Evolutionary conservation across 2,888 invertebrate genomes (phyloP).

Genomic region (Pyrrhosoma nymphula): DNA sequence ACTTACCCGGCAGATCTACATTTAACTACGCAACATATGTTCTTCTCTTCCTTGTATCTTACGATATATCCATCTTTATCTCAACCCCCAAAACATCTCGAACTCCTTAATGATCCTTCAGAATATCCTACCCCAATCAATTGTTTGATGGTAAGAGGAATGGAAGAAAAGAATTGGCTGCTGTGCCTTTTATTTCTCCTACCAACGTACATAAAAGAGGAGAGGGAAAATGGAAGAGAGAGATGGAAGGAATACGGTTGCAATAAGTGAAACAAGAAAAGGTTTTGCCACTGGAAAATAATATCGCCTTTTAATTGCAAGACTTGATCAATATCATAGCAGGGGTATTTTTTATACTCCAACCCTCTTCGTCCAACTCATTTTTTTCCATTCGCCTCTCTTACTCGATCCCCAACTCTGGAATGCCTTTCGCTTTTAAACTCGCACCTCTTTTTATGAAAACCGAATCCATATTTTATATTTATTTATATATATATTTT

Average conservation of each 20-base stretch:
- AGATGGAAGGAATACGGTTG: not conserved
- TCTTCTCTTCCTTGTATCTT: no score
- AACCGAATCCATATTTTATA: not conserved
- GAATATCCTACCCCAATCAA: not conserved
- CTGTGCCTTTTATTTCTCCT: not conserved
- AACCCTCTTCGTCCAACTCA: not conserved
- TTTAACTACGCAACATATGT: no score
- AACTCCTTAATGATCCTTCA: not conserved
- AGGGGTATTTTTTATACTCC: not conserved
- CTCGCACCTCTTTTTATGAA: not conserved
- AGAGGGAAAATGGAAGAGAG: not conserved
- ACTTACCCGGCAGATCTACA: no score
- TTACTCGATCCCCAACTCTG: not conserved
- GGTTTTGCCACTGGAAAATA: not conserved
- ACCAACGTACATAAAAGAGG: not conserved
- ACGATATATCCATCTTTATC: no score
- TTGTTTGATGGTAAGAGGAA: not conserved
- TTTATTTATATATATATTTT: not conserved
- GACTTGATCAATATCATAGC: constrained; percentile 33
- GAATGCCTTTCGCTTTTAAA: constrained; percentile 29
- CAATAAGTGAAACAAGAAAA: not conserved
- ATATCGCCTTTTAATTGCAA: constrained; percentile 25
- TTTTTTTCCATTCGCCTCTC: not conserved
- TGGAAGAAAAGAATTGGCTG: not conserved
- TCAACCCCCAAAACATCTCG: no score